Evolutionary conservation across 2,888 invertebrate species (phyloP), one percentile per base, ranked within the genome.

Genomic region (Epinotia nisella): DNA sequence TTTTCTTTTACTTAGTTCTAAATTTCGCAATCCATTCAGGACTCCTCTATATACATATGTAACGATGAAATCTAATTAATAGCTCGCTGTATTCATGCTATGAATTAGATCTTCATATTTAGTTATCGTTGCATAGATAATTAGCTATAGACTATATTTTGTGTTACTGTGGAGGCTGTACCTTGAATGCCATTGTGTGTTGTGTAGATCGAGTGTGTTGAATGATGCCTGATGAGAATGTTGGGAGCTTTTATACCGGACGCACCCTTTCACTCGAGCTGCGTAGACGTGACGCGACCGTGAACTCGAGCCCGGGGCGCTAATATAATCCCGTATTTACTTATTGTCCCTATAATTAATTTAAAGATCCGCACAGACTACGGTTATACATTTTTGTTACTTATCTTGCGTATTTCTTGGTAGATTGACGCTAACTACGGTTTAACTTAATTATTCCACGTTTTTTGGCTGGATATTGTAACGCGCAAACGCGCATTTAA

Each of bases 101-200:
- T n/a, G 35, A 55, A 62, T 62, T 61, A 39, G 59, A 58, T 59
- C 35, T 59, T 17, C n/a, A 59, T n/a, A 39, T 59, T 11, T 17
- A 39, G 17, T 59, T 39, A 3, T n/a, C 15, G 21, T 59, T 59
- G n/a, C 59, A 35, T 59, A 15, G 3, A 15, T 15, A n/a, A 1
- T 1, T 39, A 17, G 10, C 11, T 49, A 49, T 49, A 2, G 4
- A n/a, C 5, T 49, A 58, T 29, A 13, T 19, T 21, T 76, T 75
- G 68, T 70, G 70, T 77, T 58, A 77, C 75, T 69, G 71, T 58
- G 10, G 19, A 4, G 55, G 13, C 21, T 21, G 56, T 91, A 93
- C 93, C 93, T 93, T 92, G 87, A 90, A 91, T 86, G 91, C 91
- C 93, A 93, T 93, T 87, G 85, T 90, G 85, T 84, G 78, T 81